These are phyloP conservation scores for Idaea aversata DNA, from an alignment of 2,888 invertebrate genomes.

Conservation along the genomic window DNA sequence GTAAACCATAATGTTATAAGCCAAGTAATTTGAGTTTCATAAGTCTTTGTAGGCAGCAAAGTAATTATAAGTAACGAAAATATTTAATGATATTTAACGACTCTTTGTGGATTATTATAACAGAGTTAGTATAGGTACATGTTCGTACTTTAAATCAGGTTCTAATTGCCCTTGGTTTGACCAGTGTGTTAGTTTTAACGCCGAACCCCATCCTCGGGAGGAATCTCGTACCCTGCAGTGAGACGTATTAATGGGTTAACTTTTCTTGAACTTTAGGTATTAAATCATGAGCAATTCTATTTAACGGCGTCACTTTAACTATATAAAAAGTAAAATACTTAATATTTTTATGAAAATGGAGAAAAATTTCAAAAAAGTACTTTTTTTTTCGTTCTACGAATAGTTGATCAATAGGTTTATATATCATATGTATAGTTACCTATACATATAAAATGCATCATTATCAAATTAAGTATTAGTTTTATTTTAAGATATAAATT, in stretches of 20 bases:
- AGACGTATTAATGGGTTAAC: background rate
- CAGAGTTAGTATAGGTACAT: background rate
- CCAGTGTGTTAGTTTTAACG: background rate
- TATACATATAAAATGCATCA: too few relatives aligned
- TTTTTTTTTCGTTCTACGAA: too few relatives aligned
- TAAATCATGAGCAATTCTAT: background rate
- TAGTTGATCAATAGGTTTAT: too few relatives aligned
- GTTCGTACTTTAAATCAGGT: background rate
- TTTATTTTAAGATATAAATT: too few relatives aligned
- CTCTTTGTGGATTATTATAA: background rate
- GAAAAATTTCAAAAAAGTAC: background rate
- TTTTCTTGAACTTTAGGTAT: background rate
- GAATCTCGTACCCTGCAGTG: background rate
- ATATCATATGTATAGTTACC: too few relatives aligned
- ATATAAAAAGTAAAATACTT: background rate
- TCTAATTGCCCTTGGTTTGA: background rate
- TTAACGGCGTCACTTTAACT: background rate
- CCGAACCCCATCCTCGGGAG: background rate
- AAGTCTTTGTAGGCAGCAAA: slow-evolving; percentile 6
- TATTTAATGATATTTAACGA: background rate
- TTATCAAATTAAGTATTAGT: too few relatives aligned
- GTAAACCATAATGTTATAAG: slow-evolving; percentile 8
- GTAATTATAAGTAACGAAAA: slow-evolving; percentile 1
- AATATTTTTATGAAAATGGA: background rate
- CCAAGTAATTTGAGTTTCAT: slow-evolving; percentile 12